Conservation (phyloP, 2,888 invertebrate genomes). For the Agonum fuliginosum region DNA sequence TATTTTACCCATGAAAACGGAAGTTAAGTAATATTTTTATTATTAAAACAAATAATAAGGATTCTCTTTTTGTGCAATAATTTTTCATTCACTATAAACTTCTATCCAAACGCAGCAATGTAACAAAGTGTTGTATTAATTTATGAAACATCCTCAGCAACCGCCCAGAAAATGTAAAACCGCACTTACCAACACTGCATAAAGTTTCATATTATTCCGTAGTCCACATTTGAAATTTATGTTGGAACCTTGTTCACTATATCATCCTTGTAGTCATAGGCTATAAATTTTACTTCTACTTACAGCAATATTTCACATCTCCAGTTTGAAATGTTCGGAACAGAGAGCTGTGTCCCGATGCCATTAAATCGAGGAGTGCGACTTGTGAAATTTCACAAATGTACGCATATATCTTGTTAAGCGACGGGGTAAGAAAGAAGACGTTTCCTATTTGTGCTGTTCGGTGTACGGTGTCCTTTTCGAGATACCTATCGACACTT, state of each 20-base stretch:
- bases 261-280: slow-evolving; percentile 56
- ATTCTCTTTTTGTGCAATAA: no score
- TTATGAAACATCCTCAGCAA: neutral
- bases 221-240: slow-evolving; percentile 54
- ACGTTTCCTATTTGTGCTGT: neutral
- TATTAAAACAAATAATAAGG: no score
- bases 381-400: slow-evolving; percentile 49
- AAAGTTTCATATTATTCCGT: slow-evolving; percentile 27
- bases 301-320: slow-evolving; percentile 56
- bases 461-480: no score
- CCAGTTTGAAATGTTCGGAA: slow-evolving; percentile 56
- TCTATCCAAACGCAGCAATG: no score
- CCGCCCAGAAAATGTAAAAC: slow-evolving; percentile 23
- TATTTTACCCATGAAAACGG: no score
- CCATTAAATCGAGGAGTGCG: slow-evolving; percentile 54
- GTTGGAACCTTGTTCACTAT: slow-evolving; percentile 55
- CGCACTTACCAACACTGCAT: slow-evolving; percentile 16
- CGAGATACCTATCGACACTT: no score
- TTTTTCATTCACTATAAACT: no score
- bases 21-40: no score
- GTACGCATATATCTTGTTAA: slow-evolving; percentile 51
- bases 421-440: slow-evolving; percentile 7
- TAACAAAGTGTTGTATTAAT: slow-evolving; percentile 12
- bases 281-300: slow-evolving; percentile 57
- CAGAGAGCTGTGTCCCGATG: slow-evolving; percentile 44